phyloP scores from a whole-genome alignment of 2,888 invertebrate genomes.

The Meganola albula region DNA sequence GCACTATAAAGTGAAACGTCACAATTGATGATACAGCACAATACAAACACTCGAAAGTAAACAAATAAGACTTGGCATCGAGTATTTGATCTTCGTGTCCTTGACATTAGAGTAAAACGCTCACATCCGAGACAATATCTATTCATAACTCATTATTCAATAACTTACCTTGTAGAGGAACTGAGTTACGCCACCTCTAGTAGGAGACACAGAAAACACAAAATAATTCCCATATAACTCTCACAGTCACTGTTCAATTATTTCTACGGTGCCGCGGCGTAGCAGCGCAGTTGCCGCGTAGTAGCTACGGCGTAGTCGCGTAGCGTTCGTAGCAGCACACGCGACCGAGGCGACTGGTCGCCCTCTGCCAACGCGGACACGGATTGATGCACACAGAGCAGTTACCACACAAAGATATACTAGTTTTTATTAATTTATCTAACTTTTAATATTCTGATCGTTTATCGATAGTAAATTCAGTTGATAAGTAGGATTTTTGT shows the following conservation, averaged over 20 bases:
- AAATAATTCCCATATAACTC: constrained; percentile 36
- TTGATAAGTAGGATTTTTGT: no score
- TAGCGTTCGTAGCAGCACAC: constrained; percentile 61
- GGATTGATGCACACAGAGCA: constrained; percentile 54
- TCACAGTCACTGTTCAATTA: constrained; percentile 43
- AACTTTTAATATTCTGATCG: no score
- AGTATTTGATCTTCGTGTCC: constrained; percentile 62
- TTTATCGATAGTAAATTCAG: no score
- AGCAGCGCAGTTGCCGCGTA: constrained; percentile 50
- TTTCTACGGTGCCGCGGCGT: constrained; percentile 36
- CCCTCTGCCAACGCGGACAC: constrained; percentile 53
- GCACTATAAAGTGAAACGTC: no score
- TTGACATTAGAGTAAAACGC: constrained; percentile 59
- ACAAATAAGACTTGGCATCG: constrained; percentile 28
- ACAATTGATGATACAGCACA: constrained; percentile 12
- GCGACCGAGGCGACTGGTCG: constrained; percentile 59
- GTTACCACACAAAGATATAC: constrained; percentile 30
- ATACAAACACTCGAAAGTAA: constrained; percentile 20
- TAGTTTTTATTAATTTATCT: no score
- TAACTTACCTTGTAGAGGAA: constrained; percentile 52
- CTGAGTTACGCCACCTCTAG: constrained; percentile 22
- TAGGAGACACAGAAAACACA: constrained; percentile 38
- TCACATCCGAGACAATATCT: constrained; percentile 38
- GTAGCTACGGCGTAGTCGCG: constrained; percentile 56
- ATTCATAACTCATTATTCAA: constrained; percentile 48